Evolutionary conservation across 1,140 invertebrate genomes (phyloP), one percentile per base, ranked within the genome.

Genomic region (Caenorhabditis tropicalis): DNA sequence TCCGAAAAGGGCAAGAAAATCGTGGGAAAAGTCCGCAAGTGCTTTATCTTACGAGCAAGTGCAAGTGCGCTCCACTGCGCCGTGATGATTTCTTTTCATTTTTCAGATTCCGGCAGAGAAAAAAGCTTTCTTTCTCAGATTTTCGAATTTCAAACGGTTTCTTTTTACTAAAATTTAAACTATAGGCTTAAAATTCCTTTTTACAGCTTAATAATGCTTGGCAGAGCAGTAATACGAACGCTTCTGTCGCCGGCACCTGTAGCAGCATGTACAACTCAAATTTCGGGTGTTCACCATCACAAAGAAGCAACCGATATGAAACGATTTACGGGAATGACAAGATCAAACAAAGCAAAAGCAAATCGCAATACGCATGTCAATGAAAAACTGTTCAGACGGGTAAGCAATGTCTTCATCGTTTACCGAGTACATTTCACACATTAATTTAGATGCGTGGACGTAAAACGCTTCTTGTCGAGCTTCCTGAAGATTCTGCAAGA

Each of bases 281-380:
- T 24, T 12, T 51, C 79, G 21, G 74, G 43, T 3, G 88, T 90
- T 36, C 89, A 90, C 84, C 89, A 90, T 83, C 89, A 90, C 82
- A 86, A 79, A 79, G 89, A 90, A 79, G 51, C 87, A 4, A 83
- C 82, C 19, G 87, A 89, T 81, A 58, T 89, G 21, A 74, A 87
- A 46, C 83, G 85, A 79, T 90, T 89, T 56, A 70, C 89, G 9
- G 89, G 89, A n/a, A 48, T 88, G 24, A 39, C 79, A n/a, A 81
- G 89, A 24, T 88, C 87, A 12, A 90, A 91, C 65, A 65, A 85
- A 49, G 48, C 70, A 29, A 86, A 87, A 82, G 89, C 90, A 0
- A 91, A 91, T 82, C 48, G 90, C 83, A 89, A 91, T 82, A 91
- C 90, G 0, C 90, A 91, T 56, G 31, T 87, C 16, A 91, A 91